Evolutionary conservation across 2,797 vertebrate species (phyloP).

Genomic region (Erpetoichthys calabaricus): DNA sequence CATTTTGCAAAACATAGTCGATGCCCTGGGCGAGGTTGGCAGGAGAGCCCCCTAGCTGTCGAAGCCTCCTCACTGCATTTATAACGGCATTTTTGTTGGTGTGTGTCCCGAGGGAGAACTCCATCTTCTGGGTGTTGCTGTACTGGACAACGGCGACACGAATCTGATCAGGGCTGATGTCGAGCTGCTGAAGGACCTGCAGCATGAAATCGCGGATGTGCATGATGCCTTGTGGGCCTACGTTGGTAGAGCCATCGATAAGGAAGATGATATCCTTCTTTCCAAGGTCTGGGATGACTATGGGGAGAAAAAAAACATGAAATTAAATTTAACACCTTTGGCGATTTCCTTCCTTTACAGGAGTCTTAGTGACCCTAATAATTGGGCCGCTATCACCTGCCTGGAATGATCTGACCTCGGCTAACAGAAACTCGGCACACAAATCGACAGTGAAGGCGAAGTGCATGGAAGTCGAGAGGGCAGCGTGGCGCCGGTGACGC

Average conservation of each 20-base stretch:
- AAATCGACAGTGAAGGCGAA: too few relatives aligned
- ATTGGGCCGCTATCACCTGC: too few relatives aligned
- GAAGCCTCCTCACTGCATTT: conserved; percentile 60
- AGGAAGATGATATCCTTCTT: conserved; percentile 83
- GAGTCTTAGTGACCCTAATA: too few relatives aligned
- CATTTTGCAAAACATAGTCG: conserved; percentile 56
- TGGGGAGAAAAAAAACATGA: conserved; percentile 10
- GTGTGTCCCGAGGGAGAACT: conserved; percentile 70
- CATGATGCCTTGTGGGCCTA: conserved; percentile 45
- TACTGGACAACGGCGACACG: conserved; percentile 76
- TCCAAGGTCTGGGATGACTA: conserved; percentile 36
- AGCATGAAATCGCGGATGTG: conserved; percentile 79
- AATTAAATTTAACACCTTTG: background rate
- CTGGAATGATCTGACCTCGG: too few relatives aligned
- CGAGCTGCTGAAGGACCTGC: conserved; percentile 62
- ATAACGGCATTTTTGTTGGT: conserved; percentile 52
- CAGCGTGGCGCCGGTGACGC: too few relatives aligned
- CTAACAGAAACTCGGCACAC: too few relatives aligned
- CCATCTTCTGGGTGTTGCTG: conserved; percentile 51
- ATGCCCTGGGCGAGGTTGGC: conserved; percentile 68
- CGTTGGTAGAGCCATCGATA: conserved; percentile 70
- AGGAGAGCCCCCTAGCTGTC: conserved; percentile 62
- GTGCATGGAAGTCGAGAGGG: too few relatives aligned
- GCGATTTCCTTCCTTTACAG: background rate
- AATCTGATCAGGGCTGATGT: conserved; percentile 64